Base-by-base conservation (phyloP, 2,888 invertebrate genomes). In the Sesamia inferens region DNA sequence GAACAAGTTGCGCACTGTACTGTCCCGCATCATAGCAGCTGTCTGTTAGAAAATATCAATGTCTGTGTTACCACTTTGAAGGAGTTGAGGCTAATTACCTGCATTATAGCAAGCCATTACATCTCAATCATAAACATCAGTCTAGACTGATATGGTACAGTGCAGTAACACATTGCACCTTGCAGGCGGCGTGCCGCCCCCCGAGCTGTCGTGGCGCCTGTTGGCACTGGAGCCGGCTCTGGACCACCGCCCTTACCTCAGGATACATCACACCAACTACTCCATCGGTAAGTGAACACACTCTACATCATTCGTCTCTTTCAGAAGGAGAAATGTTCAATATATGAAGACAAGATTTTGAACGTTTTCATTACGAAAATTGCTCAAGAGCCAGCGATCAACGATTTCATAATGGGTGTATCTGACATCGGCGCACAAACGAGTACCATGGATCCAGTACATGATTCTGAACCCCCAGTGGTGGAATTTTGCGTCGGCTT, bases 131-230 rank as follows among this genome's bases (percentile, higher is more conserved):
- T 13, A 42, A 22, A 13, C 22, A 59, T 16, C 22, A n/a, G n/a
- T 67, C n/a, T 8, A 48, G 22, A 39, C n/a, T 31, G 66, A 2
- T 16, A n/a, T 8, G 5, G 16, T 8, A 16, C 16, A 22, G 11
- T 5, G 48, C 24, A 13, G 19, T 42, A 19, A 63, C 8, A 10
- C 11, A 3, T 16, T 22, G 5, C 8, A 0, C 31, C 31, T 19
- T 22, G n/a, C 42, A 97, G 91, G 98, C 95, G 98, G 97, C 91
- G 95, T 94, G 0, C 96, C 97, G 88, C 96, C 97, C 79, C 96
- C 97, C 90, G 96, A 97, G 93, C 91, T 97, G 87, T 92, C 96
- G 0, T 96, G 96, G 96, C 96, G 95, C 82, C 84, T 97, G 90
- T 82, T 96, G 48, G 96, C 97, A 0, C 90, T 96, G 54, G 96